Base-by-base conservation (phyloP, 1,140 invertebrate species). In the Drusus annulatus region DNA sequence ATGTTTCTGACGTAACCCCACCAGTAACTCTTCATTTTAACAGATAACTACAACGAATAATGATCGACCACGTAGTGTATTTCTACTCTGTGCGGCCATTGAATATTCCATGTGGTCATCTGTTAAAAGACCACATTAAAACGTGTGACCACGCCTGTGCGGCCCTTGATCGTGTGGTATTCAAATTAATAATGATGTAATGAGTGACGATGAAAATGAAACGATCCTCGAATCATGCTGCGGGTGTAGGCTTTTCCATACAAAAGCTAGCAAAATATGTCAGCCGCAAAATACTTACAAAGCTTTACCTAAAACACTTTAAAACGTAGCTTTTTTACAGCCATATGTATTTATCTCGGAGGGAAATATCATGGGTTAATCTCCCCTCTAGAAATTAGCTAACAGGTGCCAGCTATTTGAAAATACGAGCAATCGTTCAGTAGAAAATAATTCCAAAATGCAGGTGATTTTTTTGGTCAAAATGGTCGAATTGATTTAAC, bases 381-480 rank as follows among this genome's bases (percentile, higher is more conserved):
- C 13, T 45, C 13, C 36, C 36, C 13, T 45, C 10, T 1, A 8
- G 36, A 60, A 60, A 3, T 60, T 13, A 21, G 56, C 56, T 6
- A 60, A 60, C 23, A 23, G 6, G 19, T 60, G 56, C 56, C 56
- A 21, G 56, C 19, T 19, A 60, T 60, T 17, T 60, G 56, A 60
- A 60, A 60, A 60, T 23, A 15, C 17, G 23, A 15, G 62, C 25
- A 65, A 16, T 31, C 60, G 13, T 63, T 63, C 62, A 19, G 56
- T 45, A 60, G 17, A 21, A 31, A 65, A 31, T 65, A 65, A 25
- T 65, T 65, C 62, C 62, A 65, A 65, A 65, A 65, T 65, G 62
- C 62, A 65, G 25, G 28, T 65, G 62, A 65, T 65, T n/a, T 52
- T 68, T n/a, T 68, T 23, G 68, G 51, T 50, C n/a, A 71, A n/a